phyloP scores from a whole-genome alignment of 1,140 invertebrate species.

The Papilio aristodemus region DNA sequence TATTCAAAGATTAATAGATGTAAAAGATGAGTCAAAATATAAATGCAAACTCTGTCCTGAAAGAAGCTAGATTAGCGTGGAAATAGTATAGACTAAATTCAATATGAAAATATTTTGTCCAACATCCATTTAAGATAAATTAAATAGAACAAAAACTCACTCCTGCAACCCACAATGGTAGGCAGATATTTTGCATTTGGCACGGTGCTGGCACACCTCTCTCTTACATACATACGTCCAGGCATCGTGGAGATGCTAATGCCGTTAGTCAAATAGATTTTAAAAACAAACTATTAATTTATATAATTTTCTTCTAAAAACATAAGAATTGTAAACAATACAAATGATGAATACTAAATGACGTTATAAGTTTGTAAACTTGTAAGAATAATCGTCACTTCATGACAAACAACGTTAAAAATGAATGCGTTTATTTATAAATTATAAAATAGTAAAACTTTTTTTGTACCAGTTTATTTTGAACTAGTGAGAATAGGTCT shows the following conservation, averaged over 20 bases:
- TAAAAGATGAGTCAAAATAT: no score
- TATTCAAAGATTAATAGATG: no score
- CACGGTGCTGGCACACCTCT: not conserved
- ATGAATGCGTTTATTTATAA: constrained; percentile 4
- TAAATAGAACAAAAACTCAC: not conserved
- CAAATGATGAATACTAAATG: not conserved
- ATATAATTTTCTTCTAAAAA: constrained; percentile 11
- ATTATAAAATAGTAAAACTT: not conserved
- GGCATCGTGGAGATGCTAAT: not conserved
- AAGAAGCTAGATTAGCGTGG: no score
- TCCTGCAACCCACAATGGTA: not conserved
- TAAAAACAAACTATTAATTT: not conserved
- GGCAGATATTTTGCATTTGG: not conserved
- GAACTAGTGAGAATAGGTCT: not conserved
- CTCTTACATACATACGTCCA: not conserved
- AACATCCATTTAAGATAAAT: no score
- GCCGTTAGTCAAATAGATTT: not conserved
- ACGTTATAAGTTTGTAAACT: constrained; percentile 5
- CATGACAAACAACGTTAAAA: not conserved
- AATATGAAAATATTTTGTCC: no score
- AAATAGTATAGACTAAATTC: no score
- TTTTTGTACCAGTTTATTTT: not conserved
- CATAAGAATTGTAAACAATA: constrained; percentile 12
- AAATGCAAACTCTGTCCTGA: no score
- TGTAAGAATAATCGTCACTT: constrained; percentile 8